phyloP scores from a whole-genome alignment of 2,888 invertebrate species.

The Cantharis rufa region DNA sequence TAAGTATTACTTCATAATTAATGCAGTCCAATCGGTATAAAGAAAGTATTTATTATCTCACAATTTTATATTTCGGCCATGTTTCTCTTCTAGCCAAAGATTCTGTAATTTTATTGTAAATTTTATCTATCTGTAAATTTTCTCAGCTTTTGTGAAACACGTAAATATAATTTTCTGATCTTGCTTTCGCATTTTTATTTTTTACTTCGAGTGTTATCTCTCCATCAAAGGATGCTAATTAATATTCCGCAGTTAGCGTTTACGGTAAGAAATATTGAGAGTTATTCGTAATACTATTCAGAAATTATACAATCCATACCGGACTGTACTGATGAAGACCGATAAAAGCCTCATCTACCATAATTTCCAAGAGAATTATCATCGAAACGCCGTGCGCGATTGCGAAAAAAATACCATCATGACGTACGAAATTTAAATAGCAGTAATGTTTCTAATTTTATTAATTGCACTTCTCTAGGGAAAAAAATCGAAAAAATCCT shows the following conservation, averaged over 20 bases:
- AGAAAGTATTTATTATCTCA: constrained; percentile 22
- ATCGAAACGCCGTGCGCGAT: too few relatives aligned
- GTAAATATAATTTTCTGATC: constrained; percentile 56
- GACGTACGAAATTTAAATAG: too few relatives aligned
- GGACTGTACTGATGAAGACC: too few relatives aligned
- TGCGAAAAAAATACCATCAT: too few relatives aligned
- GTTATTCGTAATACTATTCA: neutral
- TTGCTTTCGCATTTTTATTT: constrained; percentile 31
- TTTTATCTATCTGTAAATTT: constrained; percentile 49
- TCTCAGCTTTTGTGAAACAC: constrained; percentile 56
- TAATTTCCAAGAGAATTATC: too few relatives aligned
- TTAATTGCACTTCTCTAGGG: too few relatives aligned
- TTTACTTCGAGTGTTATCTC: neutral
- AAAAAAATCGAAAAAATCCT: too few relatives aligned
- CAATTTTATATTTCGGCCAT: constrained; percentile 33
- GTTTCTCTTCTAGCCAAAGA: constrained; percentile 55
- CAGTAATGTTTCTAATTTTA: too few relatives aligned
- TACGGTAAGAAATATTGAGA: neutral
- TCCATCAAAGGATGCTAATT: neutral
- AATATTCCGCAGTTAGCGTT: neutral
- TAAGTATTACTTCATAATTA: constrained; percentile 19
- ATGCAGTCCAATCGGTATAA: constrained; percentile 6
- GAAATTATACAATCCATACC: too few relatives aligned
- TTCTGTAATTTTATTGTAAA: constrained; percentile 49
- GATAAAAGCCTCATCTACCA: too few relatives aligned